Evolutionary conservation across 2,113 vertebrate genomes (phyloP).

Genomic region (Eretmochelys imbricata): DNA sequence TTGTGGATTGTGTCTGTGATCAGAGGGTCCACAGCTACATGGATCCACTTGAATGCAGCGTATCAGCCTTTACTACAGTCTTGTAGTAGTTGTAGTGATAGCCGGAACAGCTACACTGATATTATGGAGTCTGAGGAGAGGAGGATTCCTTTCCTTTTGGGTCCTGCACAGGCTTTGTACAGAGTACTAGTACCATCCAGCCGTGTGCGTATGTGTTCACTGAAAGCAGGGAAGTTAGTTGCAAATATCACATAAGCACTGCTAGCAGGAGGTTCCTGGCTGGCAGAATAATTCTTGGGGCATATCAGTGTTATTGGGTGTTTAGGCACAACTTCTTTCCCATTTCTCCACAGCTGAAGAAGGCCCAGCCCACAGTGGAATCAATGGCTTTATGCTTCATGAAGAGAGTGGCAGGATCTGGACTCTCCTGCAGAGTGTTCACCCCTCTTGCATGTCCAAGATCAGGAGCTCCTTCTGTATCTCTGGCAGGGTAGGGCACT

Average conservation of each 20-base stretch:
- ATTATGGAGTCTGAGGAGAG: neutral
- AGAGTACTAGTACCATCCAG: neutral
- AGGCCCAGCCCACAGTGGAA: neutral
- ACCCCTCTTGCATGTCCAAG: neutral
- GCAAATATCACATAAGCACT: neutral
- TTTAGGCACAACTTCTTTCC: neutral
- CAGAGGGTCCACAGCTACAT: neutral
- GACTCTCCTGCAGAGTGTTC: neutral
- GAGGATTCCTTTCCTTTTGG: neutral
- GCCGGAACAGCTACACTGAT: fast-evolving
- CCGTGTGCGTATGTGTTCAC: neutral
- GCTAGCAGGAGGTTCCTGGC: neutral
- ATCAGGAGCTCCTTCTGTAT: neutral
- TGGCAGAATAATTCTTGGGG: neutral
- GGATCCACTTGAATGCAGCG: neutral
- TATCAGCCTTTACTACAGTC: neutral
- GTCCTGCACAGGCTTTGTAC: neutral
- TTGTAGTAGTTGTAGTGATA: neutral
- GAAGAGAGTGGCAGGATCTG: neutral
- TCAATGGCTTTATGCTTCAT: too few species aligned
- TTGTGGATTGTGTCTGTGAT: neutral
- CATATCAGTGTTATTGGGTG: neutral
- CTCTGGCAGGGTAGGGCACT: neutral
- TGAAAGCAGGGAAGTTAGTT: neutral
- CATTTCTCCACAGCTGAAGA: neutral